Percentiles rank a stretch among this genome's conserved stretches.
Conservation (phyloP, 2,797 vertebrate genomes). For the Rhynchonycteris naso region DNA sequence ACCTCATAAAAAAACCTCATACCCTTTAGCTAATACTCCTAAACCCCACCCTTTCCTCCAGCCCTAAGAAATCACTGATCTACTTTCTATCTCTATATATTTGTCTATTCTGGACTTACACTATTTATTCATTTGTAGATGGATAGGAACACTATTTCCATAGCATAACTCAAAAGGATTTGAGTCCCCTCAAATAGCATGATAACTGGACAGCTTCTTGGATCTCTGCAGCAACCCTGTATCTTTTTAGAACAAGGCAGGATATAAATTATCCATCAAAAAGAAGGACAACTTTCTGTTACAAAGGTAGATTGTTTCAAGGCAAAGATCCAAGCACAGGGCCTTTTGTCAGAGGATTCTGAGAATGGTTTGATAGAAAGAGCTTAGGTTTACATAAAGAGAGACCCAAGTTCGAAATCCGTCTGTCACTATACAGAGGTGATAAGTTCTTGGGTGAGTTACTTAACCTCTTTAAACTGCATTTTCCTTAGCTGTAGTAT, state of each 20-base stretch:
- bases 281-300: not conserved
- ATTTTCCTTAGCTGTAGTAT: constrained; percentile 34
- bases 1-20: not conserved
- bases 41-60: not conserved
- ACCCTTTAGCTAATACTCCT: not conserved
- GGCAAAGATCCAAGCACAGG: not conserved
- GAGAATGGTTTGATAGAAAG: not conserved
- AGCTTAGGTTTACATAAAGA: not conserved
- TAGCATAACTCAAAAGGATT: not conserved
- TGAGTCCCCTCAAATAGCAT: not conserved
- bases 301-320: constrained; percentile 43
- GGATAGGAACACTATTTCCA: not conserved
- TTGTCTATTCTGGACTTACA: not conserved
- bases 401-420: not conserved
- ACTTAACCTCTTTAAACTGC: not conserved
- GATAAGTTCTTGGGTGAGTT: not conserved
- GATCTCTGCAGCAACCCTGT: not conserved
- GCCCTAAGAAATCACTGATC: not conserved
- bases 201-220: not conserved
- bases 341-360: constrained; percentile 6
- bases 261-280: constrained; percentile 2
- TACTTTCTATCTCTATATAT: not conserved
- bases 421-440: not conserved
- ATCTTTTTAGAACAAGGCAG: constrained; percentile 24
- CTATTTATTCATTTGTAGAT: not conserved